phyloP scores from a whole-genome alignment of 2,797 vertebrate genomes.

The Glyptemys insculpta region DNA sequence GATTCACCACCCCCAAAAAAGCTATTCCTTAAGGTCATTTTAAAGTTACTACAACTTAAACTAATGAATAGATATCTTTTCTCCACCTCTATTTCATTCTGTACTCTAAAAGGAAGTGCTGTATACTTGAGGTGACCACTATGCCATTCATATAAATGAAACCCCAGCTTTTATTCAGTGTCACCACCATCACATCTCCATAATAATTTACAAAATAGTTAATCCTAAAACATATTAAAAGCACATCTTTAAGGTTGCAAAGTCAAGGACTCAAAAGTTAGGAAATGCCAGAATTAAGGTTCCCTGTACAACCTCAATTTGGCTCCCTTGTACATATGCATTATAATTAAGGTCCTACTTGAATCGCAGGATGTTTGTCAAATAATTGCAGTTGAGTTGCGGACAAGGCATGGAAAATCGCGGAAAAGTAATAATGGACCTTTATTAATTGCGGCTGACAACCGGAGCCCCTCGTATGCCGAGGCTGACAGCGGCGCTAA shows the following conservation, averaged over 20 bases:
- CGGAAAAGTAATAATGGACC: neutral
- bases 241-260: neutral
- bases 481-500: neutral
- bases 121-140: constrained; percentile 43
- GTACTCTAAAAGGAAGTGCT: constrained; percentile 56
- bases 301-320: constrained; percentile 22
- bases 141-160: constrained; percentile 69
- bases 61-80: constrained; percentile 71
- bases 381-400: neutral
- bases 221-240: constrained; percentile 61
- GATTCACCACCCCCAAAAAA: constrained; percentile 17
- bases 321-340: neutral
- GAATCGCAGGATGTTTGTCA: neutral
- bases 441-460: neutral
- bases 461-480: neutral
- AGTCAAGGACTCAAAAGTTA: constrained; percentile 25
- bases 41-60: constrained; percentile 75
- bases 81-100: constrained; percentile 66
- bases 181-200: constrained; percentile 61
- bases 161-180: constrained; percentile 54
- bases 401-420: neutral
- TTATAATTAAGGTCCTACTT: neutral
- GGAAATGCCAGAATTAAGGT: constrained; percentile 57
- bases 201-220: constrained; percentile 74
- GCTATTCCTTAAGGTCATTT: constrained; percentile 67